phyloP scores from a whole-genome alignment of 1,140 invertebrate genomes.

The Atta colombica region DNA sequence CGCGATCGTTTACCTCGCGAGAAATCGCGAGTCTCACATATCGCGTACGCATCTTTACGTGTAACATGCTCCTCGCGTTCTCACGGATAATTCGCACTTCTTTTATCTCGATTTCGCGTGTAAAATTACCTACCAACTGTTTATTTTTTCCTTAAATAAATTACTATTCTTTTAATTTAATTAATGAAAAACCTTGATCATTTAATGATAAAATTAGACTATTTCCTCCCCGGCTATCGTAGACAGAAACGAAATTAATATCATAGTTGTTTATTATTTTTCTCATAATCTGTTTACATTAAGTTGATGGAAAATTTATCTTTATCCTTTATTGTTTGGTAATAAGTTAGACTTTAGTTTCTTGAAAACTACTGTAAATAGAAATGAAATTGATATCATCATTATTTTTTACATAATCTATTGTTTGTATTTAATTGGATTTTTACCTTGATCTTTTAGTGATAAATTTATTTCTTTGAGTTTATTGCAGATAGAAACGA shows the following conservation, averaged over 20 bases:
- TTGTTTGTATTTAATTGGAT: neutral
- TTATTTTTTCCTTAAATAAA: constrained; percentile 24
- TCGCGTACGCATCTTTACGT: constrained; percentile 7
- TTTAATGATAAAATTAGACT: neutral
- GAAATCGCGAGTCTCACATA: constrained; percentile 25
- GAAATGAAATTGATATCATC: too few relatives aligned
- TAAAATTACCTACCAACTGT: neutral
- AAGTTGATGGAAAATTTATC: neutral
- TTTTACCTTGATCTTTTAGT: too few relatives aligned
- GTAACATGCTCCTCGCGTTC: constrained; percentile 29
- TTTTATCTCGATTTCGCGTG: constrained; percentile 11
- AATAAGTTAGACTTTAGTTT: neutral
- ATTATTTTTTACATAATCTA: too few relatives aligned
- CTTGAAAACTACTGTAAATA: neutral
- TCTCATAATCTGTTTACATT: neutral
- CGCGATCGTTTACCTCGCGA: constrained; percentile 32
- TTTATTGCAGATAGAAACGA: too few relatives aligned
- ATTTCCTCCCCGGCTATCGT: too few relatives aligned
- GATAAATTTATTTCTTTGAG: too few relatives aligned
- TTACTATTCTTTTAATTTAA: neutral
- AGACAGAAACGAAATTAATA: too few relatives aligned
- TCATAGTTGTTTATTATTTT: too few relatives aligned
- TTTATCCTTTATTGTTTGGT: neutral
- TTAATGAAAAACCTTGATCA: too few relatives aligned
- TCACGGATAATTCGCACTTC: constrained; percentile 33